Percentiles rank a stretch among this genome's conserved stretches.
Evolutionary conservation across 2,888 invertebrate species (phyloP).

Genomic region (Ophion ventricosus): DNA sequence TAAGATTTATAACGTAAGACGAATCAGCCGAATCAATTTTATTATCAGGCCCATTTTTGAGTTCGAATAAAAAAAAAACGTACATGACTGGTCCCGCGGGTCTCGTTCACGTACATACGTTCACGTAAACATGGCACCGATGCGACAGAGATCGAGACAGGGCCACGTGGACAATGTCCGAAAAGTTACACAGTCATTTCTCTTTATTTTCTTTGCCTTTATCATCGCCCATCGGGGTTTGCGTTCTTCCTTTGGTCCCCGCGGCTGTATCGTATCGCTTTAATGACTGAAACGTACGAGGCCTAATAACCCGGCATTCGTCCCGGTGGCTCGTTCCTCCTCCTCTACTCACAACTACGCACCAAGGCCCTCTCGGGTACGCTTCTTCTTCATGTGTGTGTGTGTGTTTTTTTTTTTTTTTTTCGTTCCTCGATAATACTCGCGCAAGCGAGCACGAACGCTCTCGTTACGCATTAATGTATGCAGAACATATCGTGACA

Average conservation of each 20-base stretch:
- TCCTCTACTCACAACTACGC: conserved; percentile 33
- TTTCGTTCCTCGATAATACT: conserved; percentile 52
- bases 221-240: conserved; percentile 48
- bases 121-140: not conserved
- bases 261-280: conserved; percentile 61
- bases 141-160: conserved; percentile 36
- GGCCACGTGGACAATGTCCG: conserved; percentile 58
- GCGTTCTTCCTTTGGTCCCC: conserved; percentile 38
- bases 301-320: conserved; percentile 66
- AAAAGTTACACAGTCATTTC: conserved; percentile 54
- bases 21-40: not conserved
- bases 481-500: conserved; percentile 68
- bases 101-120: not conserved
- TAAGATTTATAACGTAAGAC: not conserved
- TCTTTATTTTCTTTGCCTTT: conserved; percentile 45
- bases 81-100: not conserved
- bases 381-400: conserved; percentile 13
- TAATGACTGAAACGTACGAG: conserved; percentile 67
- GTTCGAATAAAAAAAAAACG: not conserved
- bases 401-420: conserved; percentile 31
- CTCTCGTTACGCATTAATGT: conserved; percentile 68
- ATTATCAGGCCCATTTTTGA: not conserved
- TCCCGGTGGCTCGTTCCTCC: conserved; percentile 55
- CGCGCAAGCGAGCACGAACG: conserved; percentile 56
- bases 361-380: conserved; percentile 23